phyloP scores from a whole-genome alignment of 1,140 invertebrate species.

The Plectrocnemia conspersa region DNA sequence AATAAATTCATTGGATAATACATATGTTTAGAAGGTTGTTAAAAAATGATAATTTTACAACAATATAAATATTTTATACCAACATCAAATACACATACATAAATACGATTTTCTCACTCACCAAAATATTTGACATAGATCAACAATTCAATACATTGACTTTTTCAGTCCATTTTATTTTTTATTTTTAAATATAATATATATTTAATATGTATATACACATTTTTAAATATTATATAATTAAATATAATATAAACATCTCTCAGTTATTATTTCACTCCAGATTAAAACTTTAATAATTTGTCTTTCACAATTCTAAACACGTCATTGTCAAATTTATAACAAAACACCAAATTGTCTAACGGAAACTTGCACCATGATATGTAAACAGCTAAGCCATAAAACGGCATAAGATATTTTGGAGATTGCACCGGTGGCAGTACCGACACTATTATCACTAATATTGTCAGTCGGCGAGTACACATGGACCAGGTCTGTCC shows the following conservation, averaged over 20 bases:
- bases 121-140: constrained; percentile 4
- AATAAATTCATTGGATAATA: too few species aligned
- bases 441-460: too few species aligned
- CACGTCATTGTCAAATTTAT: too few species aligned
- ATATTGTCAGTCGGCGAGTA: too few species aligned
- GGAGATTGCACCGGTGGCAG: too few species aligned
- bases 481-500: too few species aligned
- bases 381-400: not conserved
- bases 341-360: constrained; percentile 3
- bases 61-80: too few species aligned
- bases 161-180: not conserved
- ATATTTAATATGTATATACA: not conserved
- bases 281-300: not conserved
- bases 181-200: too few species aligned
- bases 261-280: not conserved
- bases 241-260: constrained; percentile 3
- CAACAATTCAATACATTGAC: constrained; percentile 1
- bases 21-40: too few species aligned
- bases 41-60: too few species aligned
- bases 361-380: constrained; percentile 5
- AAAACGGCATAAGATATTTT: constrained; percentile 1
- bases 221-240: not conserved
- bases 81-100: not conserved
- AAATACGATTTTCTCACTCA: not conserved
- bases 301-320: constrained; percentile 1